Evolutionary conservation across 1,140 invertebrate genomes (phyloP).

Genomic region (Anthonomus grandis): DNA sequence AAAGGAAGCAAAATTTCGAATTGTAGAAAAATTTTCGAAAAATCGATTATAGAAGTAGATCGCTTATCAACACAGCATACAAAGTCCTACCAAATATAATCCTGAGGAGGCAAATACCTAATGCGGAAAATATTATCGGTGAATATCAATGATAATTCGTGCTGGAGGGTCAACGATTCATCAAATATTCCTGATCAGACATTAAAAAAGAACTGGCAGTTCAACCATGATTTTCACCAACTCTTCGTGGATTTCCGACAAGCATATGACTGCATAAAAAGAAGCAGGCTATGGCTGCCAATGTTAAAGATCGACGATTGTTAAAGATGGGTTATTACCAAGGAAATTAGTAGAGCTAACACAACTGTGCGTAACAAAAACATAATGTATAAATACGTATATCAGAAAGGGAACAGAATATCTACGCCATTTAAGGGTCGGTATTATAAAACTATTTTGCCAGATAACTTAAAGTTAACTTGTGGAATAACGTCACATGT

Average conservation of each 20-base stretch:
- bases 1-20: background rate
- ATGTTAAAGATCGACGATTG: background rate
- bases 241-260: slow-evolving; percentile 1
- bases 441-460: too few relatives aligned
- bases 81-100: background rate
- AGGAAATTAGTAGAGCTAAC: slow-evolving; percentile 4
- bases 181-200: background rate
- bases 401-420: background rate
- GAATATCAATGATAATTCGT: too few relatives aligned
- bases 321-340: too few relatives aligned
- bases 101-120: background rate
- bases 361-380: background rate
- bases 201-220: background rate
- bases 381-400: background rate
- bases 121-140: too few relatives aligned
- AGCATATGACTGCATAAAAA: background rate
- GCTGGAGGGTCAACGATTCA: background rate
- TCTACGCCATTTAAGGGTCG: too few relatives aligned
- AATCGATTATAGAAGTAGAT: background rate
- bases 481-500: too few relatives aligned
- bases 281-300: background rate
- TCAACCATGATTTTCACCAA: background rate
- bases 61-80: background rate
- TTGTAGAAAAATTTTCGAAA: background rate
- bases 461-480: too few relatives aligned